Base-by-base conservation (phyloP, 2,797 vertebrate species). In the Poeciliopsis turneri region DNA sequence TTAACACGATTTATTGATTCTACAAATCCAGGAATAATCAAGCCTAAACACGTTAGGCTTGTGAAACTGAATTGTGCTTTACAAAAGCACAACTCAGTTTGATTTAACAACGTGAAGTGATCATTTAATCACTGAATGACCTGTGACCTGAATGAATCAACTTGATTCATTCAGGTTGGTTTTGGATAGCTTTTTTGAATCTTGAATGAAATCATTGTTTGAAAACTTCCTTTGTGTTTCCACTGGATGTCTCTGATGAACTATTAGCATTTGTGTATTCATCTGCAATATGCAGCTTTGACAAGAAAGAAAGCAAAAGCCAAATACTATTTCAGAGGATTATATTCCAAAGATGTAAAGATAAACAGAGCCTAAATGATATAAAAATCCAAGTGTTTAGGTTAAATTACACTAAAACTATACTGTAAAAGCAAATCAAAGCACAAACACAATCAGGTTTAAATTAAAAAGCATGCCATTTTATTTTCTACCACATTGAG, bases 401-500 rank as follows among this genome's bases (percentile, higher is more conserved):
- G 23, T 53, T 10, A 25, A 53, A 53, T 53, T 53, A 25, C 20
- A 25, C 9, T 25, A 25, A 53, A 53, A 51, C 20, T 39, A 66
- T 39, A 23, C 16, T 66, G 9, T 49, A 69, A 7, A 59, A 20
- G 64, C 3, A 0, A n/a, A 57, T 28, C 53, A 12, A 28, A 57
- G 11, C 25, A 57, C 25, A 88, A 81, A 91, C 75, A 87, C 78
- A 87, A 92, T 81, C 88, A 77, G 53, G 70, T 90, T 73, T 88
- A 93, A 92, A 92, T 93, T 95, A 94, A 96, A 95, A 96, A 95
- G 94, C 95, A 94, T 95, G 95, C 94, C 88, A 91, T 94, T 94
- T 94, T 88, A 90, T 92, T 94, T 91, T 69, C 86, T 13, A 71
- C 74, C 88, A 92, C 91, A 89, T n/a, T 89, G 83, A 90, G 85